phyloP scores from a whole-genome alignment of 2,888 invertebrate genomes.

The Aplocera efformata region DNA sequence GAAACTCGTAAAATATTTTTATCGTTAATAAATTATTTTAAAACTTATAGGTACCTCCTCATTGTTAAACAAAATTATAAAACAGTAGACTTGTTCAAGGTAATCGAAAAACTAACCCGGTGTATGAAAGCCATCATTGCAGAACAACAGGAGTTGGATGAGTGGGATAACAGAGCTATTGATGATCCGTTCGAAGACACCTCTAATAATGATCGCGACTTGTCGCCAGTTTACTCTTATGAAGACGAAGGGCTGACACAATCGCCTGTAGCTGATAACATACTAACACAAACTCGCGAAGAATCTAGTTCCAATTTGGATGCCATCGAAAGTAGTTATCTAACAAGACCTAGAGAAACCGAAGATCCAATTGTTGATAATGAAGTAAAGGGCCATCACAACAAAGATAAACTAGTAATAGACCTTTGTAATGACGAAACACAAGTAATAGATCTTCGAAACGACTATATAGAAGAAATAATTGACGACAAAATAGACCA shows the following conservation, averaged over 20 bases:
- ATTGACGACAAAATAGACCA: not conserved
- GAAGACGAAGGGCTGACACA: constrained; percentile 24
- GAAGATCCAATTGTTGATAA: not conserved
- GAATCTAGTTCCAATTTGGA: not conserved
- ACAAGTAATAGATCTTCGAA: not conserved
- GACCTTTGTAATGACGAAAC: constrained; percentile 25
- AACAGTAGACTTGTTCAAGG: no score
- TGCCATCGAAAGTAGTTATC: no score
- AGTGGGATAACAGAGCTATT: not conserved
- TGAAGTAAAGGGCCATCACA: not conserved
- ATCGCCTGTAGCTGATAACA: not conserved
- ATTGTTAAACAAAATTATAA: no score
- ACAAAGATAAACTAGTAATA: constrained; percentile 20
- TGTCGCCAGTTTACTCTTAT: not conserved
- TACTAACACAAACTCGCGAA: not conserved
- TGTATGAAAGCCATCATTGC: constrained; percentile 44
- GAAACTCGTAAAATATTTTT: no score
- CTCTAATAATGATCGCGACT: not conserved
- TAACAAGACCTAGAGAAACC: not conserved
- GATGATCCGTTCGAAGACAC: constrained; percentile 1
- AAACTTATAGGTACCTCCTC: no score
- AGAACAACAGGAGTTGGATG: constrained; percentile 31
- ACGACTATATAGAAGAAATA: constrained; percentile 9
- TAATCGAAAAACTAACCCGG: constrained; percentile 54
- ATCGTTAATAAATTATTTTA: no score